Base-by-base conservation (phyloP, 2,888 invertebrate genomes). In the Drosophila cognata region DNA sequence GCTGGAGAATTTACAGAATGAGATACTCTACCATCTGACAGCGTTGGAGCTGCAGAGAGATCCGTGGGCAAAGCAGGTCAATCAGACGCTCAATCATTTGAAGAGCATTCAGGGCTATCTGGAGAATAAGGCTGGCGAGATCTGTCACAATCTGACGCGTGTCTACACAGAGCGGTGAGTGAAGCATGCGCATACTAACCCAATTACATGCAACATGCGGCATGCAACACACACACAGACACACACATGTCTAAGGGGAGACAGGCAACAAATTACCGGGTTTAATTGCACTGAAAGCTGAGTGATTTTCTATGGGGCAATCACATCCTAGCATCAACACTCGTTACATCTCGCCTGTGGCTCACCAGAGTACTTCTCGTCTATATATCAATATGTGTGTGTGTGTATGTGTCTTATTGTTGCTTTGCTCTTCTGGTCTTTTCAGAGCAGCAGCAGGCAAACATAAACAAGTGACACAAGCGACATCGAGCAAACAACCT, bases 41-140 rank as follows among this genome's bases (percentile, higher is more conserved):
- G 95, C 96, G 38, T 90, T 97, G 56, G 97, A 97, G 88, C 94
- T 97, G 10, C 95, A 96, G 84, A 92, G 96, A 79, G 94, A 94
- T 82, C 96, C 97, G 0, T 95, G 97, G 85, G 95, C 95, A 76
- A 95, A 95, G 72, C 96, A 96, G 93, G 93, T 93, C 70, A 96
- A 97, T 92, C 96, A 96, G 82, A 96, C 96, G 0, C 93, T 96
- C 8, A 95, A 95, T 66, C 96, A 96, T 89, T 94, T 97, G 79
- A 96, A 95, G 85, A 96, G 95, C n/a, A 95, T 96, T 55, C 97
- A 97, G 91, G 95, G 95, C 91, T 96, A 96, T 92, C 94, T 97
- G 74, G 95, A 96, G 85, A 95, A 95, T 88, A 95, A 96, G 83
- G 96, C 96, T 38, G 95, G 95, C 58, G 94, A 95, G 81, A 96